Base-by-base conservation (phyloP, 2,113 vertebrate species). In the Ptilorrhoa leucosticta region DNA sequence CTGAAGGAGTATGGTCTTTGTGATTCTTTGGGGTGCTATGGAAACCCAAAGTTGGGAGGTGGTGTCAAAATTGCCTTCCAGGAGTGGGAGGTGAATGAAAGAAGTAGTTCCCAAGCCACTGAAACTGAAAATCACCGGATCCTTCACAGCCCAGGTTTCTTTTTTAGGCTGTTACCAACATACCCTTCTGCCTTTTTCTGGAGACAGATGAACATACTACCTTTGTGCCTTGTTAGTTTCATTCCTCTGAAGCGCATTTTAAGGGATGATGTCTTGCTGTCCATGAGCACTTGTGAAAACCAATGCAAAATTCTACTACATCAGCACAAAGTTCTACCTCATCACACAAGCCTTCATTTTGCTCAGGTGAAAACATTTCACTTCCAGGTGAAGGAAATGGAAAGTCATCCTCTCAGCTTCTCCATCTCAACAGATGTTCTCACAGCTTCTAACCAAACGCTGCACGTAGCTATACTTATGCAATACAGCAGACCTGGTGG, bases 211-310 rank as follows among this genome's bases (percentile, higher is more conserved):
- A 48, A 16, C 12, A 24, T 26, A 23, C 4, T 53, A 7, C 19
- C 23, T 73, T 57, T 45, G 19, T n/a, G 15, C 17, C 18, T 72
- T 58, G 10, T 61, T 42, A 50, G 7, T 58, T 61, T 83, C 7
- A n/a, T 47, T 85, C 39, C 50, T 75, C 68, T 70, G 66, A 77
- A 61, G 11, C 10, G 3, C 9, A 35, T 90, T 90, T 77, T 83
- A 44, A 63, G 19, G 11, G 10, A 8, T 33, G 20, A 48, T 83
- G 5, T 20, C 42, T 80, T 61, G 10, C 13, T 68, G 9, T 53
- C 31, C n/a, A 31, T 2, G 19, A 0, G 0, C 10, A 22, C 7
- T 33, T 50, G 6, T 58, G 42, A 53, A 90, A 92, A 72, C 1
- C 15, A 61, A 0, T 42, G 31, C 9, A 15, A 90, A 85, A 76